Conservation (phyloP, 2,113 vertebrate species). For the Oncorhynchus mykiss region DNA sequence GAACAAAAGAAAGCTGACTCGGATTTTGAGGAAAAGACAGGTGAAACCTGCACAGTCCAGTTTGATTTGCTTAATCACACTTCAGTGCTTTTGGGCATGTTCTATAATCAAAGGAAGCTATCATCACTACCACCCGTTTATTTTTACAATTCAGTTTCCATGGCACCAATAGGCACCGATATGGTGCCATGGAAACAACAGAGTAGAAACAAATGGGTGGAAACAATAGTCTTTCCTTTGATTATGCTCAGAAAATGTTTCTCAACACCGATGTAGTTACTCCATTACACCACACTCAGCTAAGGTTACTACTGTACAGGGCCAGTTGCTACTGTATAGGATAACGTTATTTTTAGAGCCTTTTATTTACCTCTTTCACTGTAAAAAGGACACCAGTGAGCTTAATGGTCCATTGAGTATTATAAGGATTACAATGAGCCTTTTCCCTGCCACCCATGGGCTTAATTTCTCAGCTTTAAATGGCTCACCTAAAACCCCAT, state of each 20-base stretch:
- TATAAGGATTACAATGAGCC: slow-evolving; percentile 68
- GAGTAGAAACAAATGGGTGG: no score
- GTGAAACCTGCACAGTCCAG: slow-evolving; percentile 7
- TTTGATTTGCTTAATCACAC: slow-evolving; percentile 28
- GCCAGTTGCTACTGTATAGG: slow-evolving; percentile 41
- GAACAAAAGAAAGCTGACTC: slow-evolving; percentile 14
- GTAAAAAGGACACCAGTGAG: slow-evolving; percentile 56
- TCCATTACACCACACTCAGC: slow-evolving; percentile 42
- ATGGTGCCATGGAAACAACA: no score
- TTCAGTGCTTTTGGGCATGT: slow-evolving; percentile 21
- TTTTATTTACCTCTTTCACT: slow-evolving; percentile 63
- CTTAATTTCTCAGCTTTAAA: slow-evolving; percentile 59
- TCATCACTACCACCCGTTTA: slow-evolving; percentile 32
- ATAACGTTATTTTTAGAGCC: slow-evolving; percentile 67
- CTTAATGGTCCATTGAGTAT: slow-evolving; percentile 66
- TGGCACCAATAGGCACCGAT: slow-evolving; percentile 8
- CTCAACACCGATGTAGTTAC: slow-evolving; percentile 33
- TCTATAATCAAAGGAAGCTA: slow-evolving; percentile 28
- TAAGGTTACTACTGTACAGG: slow-evolving; percentile 40
- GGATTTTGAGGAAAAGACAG: slow-evolving; percentile 23
- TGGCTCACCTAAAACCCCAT: slow-evolving; percentile 43
- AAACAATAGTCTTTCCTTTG: no score
- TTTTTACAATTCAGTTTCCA: slow-evolving; percentile 24
- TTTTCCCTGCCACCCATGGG: slow-evolving; percentile 50
- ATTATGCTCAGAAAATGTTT: slow-evolving; percentile 24